These are phyloP conservation scores for Tetramorium alpestre DNA, from an alignment of 1,140 invertebrate genomes.

Conservation along the genomic window DNA sequence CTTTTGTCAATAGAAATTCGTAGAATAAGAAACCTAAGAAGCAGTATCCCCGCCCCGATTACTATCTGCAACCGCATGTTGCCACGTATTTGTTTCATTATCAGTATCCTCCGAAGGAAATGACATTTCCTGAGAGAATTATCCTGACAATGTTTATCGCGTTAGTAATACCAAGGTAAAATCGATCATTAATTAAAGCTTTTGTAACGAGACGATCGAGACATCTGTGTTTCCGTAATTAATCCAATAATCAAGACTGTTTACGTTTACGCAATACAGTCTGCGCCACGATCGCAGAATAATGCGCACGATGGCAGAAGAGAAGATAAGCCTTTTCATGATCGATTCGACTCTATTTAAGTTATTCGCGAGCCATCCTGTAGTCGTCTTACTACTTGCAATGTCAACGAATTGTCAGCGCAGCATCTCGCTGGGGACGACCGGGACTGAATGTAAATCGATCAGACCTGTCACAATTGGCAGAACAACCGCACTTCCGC, in stretches of 20 bases:
- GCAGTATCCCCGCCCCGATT: no score
- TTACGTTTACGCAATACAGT: neutral
- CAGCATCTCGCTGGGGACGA: constrained; percentile 12
- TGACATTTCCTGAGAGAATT: constrained; percentile 51
- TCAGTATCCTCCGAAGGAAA: constrained; percentile 21
- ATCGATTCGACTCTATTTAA: neutral
- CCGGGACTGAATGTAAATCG: constrained; percentile 61
- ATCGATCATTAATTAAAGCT: constrained; percentile 43
- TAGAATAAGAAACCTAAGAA: neutral
- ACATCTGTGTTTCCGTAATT: neutral
- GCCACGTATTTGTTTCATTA: neutral
- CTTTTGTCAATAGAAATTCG: neutral
- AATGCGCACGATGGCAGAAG: neutral
- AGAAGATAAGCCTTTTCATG: neutral
- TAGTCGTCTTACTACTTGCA: neutral
- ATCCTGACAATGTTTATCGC: constrained; percentile 54
- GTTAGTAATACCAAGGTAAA: constrained; percentile 9
- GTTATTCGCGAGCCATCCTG: neutral
- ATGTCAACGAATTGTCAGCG: constrained; percentile 31
- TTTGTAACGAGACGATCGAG: neutral
- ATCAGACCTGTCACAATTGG: constrained; percentile 39
- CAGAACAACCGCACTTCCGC: constrained; percentile 27
- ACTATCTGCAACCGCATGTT: neutral
- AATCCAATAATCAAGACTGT: neutral
- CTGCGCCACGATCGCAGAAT: neutral